A percentile compares a stretch with the other conserved stretches of the same genome.
Conservation (phyloP, 2,888 invertebrate species). For the Pardosa pseudoannulata region DNA sequence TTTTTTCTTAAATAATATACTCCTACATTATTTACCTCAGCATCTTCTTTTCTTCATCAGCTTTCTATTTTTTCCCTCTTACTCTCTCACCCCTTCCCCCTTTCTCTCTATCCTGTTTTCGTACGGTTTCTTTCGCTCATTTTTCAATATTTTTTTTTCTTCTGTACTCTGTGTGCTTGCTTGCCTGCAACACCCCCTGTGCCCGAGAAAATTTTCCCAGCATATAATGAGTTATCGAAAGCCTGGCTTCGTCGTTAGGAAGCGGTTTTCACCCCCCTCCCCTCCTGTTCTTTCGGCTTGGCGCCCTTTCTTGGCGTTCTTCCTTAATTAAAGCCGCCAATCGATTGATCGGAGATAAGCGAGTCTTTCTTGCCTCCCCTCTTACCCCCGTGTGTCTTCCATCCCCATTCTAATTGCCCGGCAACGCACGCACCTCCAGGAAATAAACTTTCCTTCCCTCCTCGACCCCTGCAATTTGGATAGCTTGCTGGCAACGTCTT, state of each 20-base stretch:
- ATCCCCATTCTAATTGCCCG: not conserved
- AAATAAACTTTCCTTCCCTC: slow-evolving; percentile 16
- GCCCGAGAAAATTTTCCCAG: slow-evolving; percentile 41
- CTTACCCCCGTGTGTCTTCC: not conserved
- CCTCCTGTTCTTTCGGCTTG: slow-evolving; percentile 20
- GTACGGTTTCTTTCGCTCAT: not conserved
- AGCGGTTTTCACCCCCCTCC: not conserved
- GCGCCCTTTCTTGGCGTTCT: slow-evolving; percentile 32
- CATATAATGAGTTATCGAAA: slow-evolving; percentile 70
- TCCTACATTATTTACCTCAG: slow-evolving; percentile 69
- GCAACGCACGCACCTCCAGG: not conserved
- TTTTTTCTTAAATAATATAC: slow-evolving; percentile 71
- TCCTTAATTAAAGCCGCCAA: slow-evolving; percentile 58
- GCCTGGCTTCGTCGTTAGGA: slow-evolving; percentile 46
- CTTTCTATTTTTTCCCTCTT: slow-evolving; percentile 41
- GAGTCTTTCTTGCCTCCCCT: not conserved
- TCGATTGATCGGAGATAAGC: slow-evolving; percentile 71
- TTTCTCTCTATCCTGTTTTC: slow-evolving; percentile 40
- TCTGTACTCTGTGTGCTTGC: slow-evolving; percentile 43
- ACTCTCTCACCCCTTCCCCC: slow-evolving; percentile 40
- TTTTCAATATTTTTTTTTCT: slow-evolving; percentile 37
- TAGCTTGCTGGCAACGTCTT: not conserved
- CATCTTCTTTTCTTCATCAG: slow-evolving; percentile 65
- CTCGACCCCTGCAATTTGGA: not conserved
- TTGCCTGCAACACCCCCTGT: slow-evolving; percentile 6